Conservation (phyloP, 2,113 vertebrate genomes). For the Canis aureus region DNA sequence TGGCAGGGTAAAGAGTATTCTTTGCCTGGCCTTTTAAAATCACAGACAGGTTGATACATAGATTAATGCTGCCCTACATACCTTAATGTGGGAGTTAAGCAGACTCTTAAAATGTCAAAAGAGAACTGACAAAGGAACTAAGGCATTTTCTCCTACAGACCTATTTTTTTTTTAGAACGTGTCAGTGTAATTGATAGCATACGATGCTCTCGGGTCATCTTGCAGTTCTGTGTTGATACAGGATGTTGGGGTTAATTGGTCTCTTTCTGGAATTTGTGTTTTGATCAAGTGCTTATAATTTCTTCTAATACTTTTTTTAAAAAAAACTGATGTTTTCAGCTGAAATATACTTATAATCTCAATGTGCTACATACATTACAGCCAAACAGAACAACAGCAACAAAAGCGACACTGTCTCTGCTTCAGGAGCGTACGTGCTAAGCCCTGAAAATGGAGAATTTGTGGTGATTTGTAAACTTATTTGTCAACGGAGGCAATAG, state of each 20-base stretch:
- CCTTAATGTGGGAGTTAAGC: conserved; percentile 58
- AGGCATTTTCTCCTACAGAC: conserved; percentile 62
- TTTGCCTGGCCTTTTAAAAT: conserved; percentile 59
- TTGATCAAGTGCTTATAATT: conserved; percentile 53
- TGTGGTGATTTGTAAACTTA: neutral
- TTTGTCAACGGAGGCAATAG: neutral
- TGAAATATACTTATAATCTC: conserved; percentile 28
- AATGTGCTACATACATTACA: neutral
- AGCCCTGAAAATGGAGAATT: neutral
- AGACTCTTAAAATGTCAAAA: conserved; percentile 61
- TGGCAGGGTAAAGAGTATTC: neutral
- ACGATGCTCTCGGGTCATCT: conserved; percentile 47
- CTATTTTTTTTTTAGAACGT: conserved; percentile 45
- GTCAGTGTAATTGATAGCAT: conserved; percentile 67
- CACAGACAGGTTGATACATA: conserved; percentile 57
- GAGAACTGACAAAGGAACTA: conserved; percentile 76
- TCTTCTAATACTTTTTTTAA: neutral
- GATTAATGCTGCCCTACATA: conserved; percentile 51
- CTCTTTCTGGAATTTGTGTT: conserved; percentile 67
- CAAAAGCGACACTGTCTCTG: neutral
- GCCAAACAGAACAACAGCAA: neutral
- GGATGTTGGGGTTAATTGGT: conserved; percentile 52
- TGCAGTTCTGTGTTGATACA: conserved; percentile 58
- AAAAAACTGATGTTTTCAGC: conserved; percentile 18
- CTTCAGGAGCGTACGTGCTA: neutral